A percentile compares a stretch with the other conserved stretches of the same genome.
phyloP scores from a whole-genome alignment of 2,797 vertebrate genomes.

The Hozukius guyotensis region DNA sequence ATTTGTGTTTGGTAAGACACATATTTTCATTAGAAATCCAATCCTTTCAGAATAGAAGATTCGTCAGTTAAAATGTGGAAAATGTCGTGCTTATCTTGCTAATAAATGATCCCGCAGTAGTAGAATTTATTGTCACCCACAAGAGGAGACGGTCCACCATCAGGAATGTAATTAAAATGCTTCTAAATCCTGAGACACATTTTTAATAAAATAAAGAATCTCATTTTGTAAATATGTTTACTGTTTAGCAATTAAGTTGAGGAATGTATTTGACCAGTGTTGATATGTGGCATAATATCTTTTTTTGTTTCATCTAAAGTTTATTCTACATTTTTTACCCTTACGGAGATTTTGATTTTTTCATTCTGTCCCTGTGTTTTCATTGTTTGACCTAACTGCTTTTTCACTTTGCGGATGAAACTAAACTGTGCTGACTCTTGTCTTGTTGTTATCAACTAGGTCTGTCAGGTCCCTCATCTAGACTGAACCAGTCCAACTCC shows the following conservation, averaged over 20 bases:
- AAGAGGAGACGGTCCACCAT: neutral
- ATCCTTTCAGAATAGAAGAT: neutral
- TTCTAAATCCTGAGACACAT: neutral
- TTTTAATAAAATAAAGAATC: neutral
- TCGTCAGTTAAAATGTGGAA: neutral
- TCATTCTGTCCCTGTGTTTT: neutral
- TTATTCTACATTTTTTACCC: neutral
- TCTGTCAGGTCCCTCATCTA: slow-evolving; percentile 85
- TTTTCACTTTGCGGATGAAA: neutral
- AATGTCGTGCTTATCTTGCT: neutral
- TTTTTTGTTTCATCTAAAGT: neutral
- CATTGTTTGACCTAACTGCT: neutral
- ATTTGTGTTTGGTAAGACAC: neutral
- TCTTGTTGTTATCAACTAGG: slow-evolving; percentile 58
- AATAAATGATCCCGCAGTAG: neutral
- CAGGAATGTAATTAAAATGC: neutral
- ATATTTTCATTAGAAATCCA: slow-evolving; percentile 11
- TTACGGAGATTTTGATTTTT: neutral
- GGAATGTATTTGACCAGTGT: neutral
- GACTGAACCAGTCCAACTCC: slow-evolving; percentile 86
- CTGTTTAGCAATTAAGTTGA: neutral
- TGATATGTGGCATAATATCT: neutral
- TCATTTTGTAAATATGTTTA: neutral
- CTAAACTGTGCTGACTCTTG: neutral
- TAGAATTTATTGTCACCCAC: neutral